Evolutionary conservation across 1,140 invertebrate species (phyloP).

Genomic region (Cotesia vestalis): DNA sequence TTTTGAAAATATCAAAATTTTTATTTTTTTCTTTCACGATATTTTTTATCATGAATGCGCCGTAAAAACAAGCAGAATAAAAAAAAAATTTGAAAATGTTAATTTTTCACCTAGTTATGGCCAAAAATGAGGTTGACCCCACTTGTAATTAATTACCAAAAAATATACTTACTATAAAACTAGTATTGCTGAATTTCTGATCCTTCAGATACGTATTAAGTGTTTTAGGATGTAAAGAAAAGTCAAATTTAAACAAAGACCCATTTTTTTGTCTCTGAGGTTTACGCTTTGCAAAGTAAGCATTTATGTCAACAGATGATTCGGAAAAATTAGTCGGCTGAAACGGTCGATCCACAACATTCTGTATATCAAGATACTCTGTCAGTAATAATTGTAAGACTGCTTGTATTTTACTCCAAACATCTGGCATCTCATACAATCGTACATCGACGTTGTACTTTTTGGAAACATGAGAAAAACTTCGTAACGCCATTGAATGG

Average conservation of each 20-base stretch:
- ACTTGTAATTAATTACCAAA: no score
- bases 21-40: no score
- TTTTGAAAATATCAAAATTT: no score
- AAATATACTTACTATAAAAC: conserved; percentile 44
- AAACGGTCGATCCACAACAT: conserved; percentile 70
- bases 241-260: conserved; percentile 81
- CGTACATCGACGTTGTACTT: conserved; percentile 68
- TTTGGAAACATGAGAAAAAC: conserved; percentile 69
- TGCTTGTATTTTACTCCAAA: conserved; percentile 89
- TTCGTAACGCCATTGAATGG: conserved; percentile 72
- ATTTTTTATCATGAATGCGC: no score
- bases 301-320: conserved; percentile 70
- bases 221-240: conserved; percentile 78
- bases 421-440: conserved; percentile 82
- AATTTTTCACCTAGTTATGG: no score
- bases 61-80: no score
- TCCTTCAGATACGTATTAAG: conserved; percentile 75
- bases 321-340: conserved; percentile 70
- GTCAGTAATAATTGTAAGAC: conserved; percentile 83
- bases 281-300: conserved; percentile 74
- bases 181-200: conserved; percentile 57
- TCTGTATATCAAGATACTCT: conserved; percentile 86
- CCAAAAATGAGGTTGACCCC: no score
- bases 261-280: conserved; percentile 71
- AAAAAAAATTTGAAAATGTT: no score